Evolutionary conservation across 2,113 vertebrate species (phyloP).

Genomic region (Silurus meridionalis): DNA sequence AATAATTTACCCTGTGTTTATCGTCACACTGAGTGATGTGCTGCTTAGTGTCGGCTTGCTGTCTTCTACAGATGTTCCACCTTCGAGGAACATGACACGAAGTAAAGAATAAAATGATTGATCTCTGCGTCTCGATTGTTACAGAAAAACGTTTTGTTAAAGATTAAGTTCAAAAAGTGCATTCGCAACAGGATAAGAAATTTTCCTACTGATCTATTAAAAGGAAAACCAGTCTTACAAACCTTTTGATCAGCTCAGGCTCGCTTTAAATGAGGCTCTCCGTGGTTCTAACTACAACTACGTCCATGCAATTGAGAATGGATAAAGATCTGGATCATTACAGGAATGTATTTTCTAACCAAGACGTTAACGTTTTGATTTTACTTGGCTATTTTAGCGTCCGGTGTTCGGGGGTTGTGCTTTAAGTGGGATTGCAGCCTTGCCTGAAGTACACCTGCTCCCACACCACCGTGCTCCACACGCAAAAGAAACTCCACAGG

Average conservation of each 20-base stretch:
- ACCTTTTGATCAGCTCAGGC: not conserved
- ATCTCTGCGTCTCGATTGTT: not conserved
- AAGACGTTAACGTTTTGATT: not conserved
- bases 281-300: conserved; percentile 24
- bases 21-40: not conserved
- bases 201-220: conserved; percentile 12
- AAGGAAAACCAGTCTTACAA: conserved; percentile 23
- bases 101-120: not conserved
- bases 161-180: conserved; percentile 33
- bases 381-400: conserved; percentile 10
- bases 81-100: not conserved
- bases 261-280: conserved; percentile 16
- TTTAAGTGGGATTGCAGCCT: conserved; percentile 71
- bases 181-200: not conserved
- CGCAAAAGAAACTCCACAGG: conserved; percentile 92
- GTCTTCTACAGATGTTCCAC: not conserved
- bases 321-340: conserved; percentile 10
- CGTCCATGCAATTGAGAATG: conserved; percentile 42
- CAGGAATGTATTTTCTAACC: conserved; percentile 15
- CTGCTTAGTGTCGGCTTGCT: not conserved
- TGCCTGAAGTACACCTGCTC: conserved; percentile 85
- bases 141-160: not conserved
- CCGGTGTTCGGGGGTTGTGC: not conserved
- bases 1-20: not conserved
- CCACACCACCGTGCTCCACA: conserved; percentile 79